A percentile compares a stretch with the other conserved stretches of the same genome.
phyloP scores from a whole-genome alignment of 2,113 vertebrate species.

The Neomonachus schauinslandi region DNA sequence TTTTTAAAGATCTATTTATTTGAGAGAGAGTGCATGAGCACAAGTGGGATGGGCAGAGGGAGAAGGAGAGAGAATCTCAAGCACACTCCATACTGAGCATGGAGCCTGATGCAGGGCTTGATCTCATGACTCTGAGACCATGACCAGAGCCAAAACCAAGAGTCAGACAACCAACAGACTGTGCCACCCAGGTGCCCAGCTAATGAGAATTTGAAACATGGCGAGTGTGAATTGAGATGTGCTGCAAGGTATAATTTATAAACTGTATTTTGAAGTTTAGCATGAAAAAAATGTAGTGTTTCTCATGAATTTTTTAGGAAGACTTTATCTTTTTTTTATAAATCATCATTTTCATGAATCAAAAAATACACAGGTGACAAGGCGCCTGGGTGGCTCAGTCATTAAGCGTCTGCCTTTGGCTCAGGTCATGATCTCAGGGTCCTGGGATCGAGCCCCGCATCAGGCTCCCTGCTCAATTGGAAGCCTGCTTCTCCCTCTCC shows the following conservation, averaged over 20 bases:
- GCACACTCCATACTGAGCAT: neutral
- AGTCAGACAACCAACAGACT: neutral
- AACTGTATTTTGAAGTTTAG: neutral
- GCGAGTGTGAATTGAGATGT: fast-evolving
- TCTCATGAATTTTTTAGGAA: neutral
- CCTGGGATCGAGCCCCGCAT: too few relatives aligned
- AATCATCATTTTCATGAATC: neutral
- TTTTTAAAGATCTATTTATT: neutral
- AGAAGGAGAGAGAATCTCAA: neutral
- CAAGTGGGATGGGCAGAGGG: neutral
- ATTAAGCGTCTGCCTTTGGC: too few relatives aligned
- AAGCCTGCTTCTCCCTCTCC: too few relatives aligned
- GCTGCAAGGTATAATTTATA: neutral
- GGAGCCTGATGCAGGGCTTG: neutral
- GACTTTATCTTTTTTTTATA: neutral
- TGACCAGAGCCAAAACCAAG: neutral
- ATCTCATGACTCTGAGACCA: neutral
- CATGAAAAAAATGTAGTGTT: neutral
- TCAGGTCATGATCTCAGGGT: too few relatives aligned
- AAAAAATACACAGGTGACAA: neutral
- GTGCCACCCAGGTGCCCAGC: neutral
- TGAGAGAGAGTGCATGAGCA: neutral
- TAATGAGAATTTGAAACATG: neutral
- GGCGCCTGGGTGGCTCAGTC: too few relatives aligned
- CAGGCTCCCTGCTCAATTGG: too few relatives aligned